These are phyloP conservation scores for Caenorhabditis imperialis DNA, from an alignment of 2,888 invertebrate species.

Conservation along the genomic window DNA sequence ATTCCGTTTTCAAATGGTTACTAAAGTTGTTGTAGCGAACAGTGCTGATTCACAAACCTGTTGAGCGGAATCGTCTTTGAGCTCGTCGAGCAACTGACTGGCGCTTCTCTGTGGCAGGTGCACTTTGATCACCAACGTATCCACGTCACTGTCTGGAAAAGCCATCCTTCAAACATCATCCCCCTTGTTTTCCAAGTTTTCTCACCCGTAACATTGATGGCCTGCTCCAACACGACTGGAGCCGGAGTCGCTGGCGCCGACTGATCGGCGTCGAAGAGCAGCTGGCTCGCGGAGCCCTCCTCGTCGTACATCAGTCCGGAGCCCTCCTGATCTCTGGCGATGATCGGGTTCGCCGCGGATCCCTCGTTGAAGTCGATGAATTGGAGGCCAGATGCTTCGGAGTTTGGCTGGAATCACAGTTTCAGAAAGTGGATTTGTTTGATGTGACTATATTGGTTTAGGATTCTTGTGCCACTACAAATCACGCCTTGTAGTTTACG, in stretches of 20 bases:
- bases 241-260: constrained; percentile 4
- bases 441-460: neutral
- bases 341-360: constrained; percentile 36
- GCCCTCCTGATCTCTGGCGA: constrained; percentile 31
- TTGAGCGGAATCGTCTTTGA: constrained; percentile 43
- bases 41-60: constrained; percentile 11
- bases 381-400: constrained; percentile 38
- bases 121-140: constrained; percentile 51
- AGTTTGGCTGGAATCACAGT: neutral
- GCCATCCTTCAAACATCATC: too few species aligned
- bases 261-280: constrained; percentile 24
- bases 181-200: neutral
- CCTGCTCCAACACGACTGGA: constrained; percentile 11
- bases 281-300: constrained; percentile 30
- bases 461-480: too few species aligned
- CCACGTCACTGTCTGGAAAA: constrained; percentile 47
- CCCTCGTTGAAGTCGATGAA: constrained; percentile 34
- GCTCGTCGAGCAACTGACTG: constrained; percentile 45
- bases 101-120: constrained; percentile 42
- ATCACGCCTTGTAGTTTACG: too few species aligned
- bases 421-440: constrained; percentile 7
- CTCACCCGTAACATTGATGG: constrained; percentile 46
- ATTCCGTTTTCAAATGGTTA: neutral
- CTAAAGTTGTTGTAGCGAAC: neutral
- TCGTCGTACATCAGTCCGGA: constrained; percentile 43